These are phyloP conservation scores for Crepidodera aurea DNA, from an alignment of 2,888 invertebrate genomes.

Conservation along the genomic window DNA sequence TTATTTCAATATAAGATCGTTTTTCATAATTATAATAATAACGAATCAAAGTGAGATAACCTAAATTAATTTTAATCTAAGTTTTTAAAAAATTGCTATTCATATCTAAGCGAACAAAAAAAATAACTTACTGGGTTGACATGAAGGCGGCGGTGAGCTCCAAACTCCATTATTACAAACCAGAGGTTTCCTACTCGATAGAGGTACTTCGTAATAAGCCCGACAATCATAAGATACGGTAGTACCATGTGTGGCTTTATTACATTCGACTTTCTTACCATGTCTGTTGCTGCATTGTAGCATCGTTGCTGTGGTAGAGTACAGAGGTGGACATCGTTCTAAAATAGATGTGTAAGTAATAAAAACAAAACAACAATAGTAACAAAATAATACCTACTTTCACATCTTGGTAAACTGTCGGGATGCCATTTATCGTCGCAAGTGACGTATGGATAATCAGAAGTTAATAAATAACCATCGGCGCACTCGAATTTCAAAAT, in stretches of 20 bases:
- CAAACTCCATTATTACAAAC: conserved; percentile 31
- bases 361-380: too few species aligned
- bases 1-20: too few species aligned
- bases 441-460: conserved; percentile 16
- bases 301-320: not conserved
- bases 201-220: conserved; percentile 32
- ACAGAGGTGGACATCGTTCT: not conserved
- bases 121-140: conserved; percentile 36
- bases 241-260: conserved; percentile 30
- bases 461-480: conserved; percentile 25
- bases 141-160: conserved; percentile 31
- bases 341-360: not conserved
- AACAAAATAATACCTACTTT: conserved; percentile 19
- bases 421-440: conserved; percentile 29
- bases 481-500: conserved; percentile 29
- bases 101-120: too few species aligned
- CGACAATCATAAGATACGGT: conserved; percentile 30
- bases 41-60: too few species aligned
- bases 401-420: conserved; percentile 26
- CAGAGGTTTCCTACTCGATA: conserved; percentile 25
- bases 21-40: too few species aligned
- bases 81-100: too few species aligned
- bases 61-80: too few species aligned
- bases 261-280: conserved; percentile 23
- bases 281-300: not conserved